Conservation (phyloP, 1,140 invertebrate genomes). For the Drosophila nikananu region DNA sequence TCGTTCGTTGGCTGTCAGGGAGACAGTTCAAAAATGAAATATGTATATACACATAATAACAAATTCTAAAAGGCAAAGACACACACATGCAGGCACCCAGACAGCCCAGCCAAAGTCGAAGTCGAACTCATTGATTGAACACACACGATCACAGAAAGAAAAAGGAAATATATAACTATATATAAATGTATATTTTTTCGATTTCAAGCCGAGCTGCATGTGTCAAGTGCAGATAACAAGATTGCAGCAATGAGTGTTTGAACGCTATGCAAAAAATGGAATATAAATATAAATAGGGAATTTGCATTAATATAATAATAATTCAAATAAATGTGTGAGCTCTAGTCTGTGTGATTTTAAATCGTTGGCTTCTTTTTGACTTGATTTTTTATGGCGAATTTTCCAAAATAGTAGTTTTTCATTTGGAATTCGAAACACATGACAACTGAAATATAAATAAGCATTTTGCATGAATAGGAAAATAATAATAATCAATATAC, state of each 20-base stretch:
- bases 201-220: not conserved
- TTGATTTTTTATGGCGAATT: no score
- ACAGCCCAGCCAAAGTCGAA: constrained; percentile 11
- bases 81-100: constrained; percentile 30
- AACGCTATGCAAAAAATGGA: no score
- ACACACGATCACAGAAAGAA: constrained; percentile 31
- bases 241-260: not conserved
- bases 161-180: not conserved
- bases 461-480: no score
- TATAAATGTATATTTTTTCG: not conserved
- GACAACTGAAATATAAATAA: no score
- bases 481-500: no score
- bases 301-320: no score
- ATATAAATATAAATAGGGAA: no score
- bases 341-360: no score
- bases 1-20: constrained; percentile 76
- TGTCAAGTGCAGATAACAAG: constrained; percentile 16
- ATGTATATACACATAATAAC: constrained; percentile 68
- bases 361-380: no score
- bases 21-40: constrained; percentile 81
- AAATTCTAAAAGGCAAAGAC: constrained; percentile 77
- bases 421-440: no score
- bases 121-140: constrained; percentile 54
- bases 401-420: no score
- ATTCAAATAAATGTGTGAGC: no score